phyloP scores from a whole-genome alignment of 2,888 invertebrate species.

The Merodon equestris region DNA sequence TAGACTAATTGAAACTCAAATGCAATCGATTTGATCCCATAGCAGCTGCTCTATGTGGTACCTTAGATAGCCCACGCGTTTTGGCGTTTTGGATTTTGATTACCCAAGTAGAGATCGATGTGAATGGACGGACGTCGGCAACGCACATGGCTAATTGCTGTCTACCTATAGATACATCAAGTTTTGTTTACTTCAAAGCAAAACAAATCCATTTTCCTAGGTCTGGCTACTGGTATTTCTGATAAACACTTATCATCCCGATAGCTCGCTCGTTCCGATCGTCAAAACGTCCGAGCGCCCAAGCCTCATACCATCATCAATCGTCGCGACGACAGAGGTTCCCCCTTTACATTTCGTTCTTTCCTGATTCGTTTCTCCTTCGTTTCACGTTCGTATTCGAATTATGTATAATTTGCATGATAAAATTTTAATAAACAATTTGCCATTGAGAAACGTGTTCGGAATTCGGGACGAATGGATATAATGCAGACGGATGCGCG shows the following conservation, averaged over 20 bases:
- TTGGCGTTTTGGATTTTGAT: constrained; percentile 27
- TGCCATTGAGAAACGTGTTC: constrained; percentile 68
- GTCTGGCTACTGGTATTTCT: constrained; percentile 13
- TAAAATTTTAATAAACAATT: constrained; percentile 66
- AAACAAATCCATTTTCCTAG: background rate
- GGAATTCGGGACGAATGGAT: constrained; percentile 57
- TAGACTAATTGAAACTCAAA: constrained; percentile 26
- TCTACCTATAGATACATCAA: background rate
- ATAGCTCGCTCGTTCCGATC: too few relatives aligned
- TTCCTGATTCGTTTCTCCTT: constrained; percentile 12
- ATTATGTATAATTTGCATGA: constrained; percentile 62
- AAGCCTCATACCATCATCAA: background rate
- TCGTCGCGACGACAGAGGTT: background rate
- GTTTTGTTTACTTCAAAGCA: constrained; percentile 19
- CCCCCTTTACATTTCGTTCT: too few relatives aligned
- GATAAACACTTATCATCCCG: constrained; percentile 38
- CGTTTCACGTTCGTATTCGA: constrained; percentile 31
- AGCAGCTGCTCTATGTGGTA: constrained; percentile 23
- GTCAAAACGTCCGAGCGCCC: too few relatives aligned
- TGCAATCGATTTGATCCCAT: background rate
- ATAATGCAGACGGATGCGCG: constrained; percentile 46
- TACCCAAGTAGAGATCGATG: background rate
- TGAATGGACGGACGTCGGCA: background rate
- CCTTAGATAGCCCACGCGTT: constrained; percentile 36
- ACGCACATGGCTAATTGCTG: constrained; percentile 30